These are phyloP conservation scores for Otolemur garnettii DNA, from an alignment of 2,113 vertebrate genomes.

Conservation along the genomic window DNA sequence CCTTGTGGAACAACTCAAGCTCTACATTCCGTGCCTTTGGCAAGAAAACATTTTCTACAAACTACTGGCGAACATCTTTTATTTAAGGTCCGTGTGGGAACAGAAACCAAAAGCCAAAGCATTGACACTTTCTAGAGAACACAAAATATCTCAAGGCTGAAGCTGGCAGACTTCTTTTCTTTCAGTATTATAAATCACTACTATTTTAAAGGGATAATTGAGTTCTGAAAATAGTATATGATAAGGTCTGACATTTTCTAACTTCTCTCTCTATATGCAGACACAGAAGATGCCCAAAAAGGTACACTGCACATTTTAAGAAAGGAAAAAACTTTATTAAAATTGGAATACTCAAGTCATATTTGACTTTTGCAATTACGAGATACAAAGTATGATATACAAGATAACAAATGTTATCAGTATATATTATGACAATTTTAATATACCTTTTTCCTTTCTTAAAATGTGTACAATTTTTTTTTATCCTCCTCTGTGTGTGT, in stretches of 20 bases:
- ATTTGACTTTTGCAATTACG: too few relatives aligned
- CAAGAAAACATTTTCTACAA: constrained; percentile 80
- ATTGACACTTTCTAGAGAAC: constrained; percentile 67
- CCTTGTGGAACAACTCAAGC: constrained; percentile 56
- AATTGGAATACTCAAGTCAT: too few relatives aligned
- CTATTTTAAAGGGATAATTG: constrained; percentile 9
- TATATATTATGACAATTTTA: too few relatives aligned
- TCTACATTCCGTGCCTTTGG: constrained; percentile 60
- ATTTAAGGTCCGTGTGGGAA: constrained; percentile 42
- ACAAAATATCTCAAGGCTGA: constrained; percentile 53
- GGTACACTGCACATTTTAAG: too few relatives aligned
- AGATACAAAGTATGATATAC: too few relatives aligned
- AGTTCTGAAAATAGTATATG: constrained; percentile 18
- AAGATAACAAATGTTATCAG: too few relatives aligned
- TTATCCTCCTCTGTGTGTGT: too few relatives aligned
- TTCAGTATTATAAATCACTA: background rate
- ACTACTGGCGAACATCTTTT: constrained; percentile 77
- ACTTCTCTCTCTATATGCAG: background rate
- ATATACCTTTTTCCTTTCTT: too few relatives aligned
- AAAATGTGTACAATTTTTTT: too few relatives aligned
- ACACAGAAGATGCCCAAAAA: too few relatives aligned
- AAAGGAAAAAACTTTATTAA: too few relatives aligned
- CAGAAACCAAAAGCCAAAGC: constrained; percentile 76
- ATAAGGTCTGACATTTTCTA: constrained; percentile 51
- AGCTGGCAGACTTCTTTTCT: constrained; percentile 44